Percentiles rank a stretch among this genome's conserved stretches.
Conservation (phyloP, 2,797 vertebrate species). For the Borostomias antarcticus region DNA sequence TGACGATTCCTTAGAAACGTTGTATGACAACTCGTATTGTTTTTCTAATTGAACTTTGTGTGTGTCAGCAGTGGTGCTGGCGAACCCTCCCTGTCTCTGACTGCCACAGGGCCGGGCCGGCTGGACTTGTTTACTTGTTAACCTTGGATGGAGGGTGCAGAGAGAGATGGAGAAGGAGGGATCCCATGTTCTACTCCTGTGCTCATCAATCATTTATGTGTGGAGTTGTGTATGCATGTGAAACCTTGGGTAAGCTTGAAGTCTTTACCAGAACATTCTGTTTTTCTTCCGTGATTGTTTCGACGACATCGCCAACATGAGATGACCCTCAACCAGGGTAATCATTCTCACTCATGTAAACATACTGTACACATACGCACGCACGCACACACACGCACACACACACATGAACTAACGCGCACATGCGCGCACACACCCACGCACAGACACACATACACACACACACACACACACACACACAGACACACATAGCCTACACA, state of each 20-base stretch:
- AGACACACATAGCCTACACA: slow-evolving; percentile 2
- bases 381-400: slow-evolving; percentile 19
- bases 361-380: slow-evolving; percentile 27
- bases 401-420: neutral
- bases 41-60: slow-evolving; percentile 33
- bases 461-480: slow-evolving; percentile 34
- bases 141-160: slow-evolving; percentile 12
- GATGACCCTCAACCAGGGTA: slow-evolving; percentile 27
- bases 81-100: slow-evolving; percentile 6
- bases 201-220: slow-evolving; percentile 49
- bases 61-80: slow-evolving; percentile 20
- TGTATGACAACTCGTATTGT: slow-evolving; percentile 17
- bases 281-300: slow-evolving; percentile 54
- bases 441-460: too few relatives aligned
- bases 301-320: slow-evolving; percentile 44
- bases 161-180: neutral
- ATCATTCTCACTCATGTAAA: neutral
- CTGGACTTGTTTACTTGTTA: slow-evolving; percentile 55
- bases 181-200: slow-evolving; percentile 21
- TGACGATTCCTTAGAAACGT: slow-evolving; percentile 37
- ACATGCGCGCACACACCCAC: too few relatives aligned
- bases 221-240: slow-evolving; percentile 59
- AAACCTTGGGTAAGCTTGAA: slow-evolving; percentile 69
- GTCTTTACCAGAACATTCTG: slow-evolving; percentile 58
- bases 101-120: slow-evolving; percentile 12